phyloP scores from a whole-genome alignment of 2,113 vertebrate genomes.

The Rostratula benghalensis region DNA sequence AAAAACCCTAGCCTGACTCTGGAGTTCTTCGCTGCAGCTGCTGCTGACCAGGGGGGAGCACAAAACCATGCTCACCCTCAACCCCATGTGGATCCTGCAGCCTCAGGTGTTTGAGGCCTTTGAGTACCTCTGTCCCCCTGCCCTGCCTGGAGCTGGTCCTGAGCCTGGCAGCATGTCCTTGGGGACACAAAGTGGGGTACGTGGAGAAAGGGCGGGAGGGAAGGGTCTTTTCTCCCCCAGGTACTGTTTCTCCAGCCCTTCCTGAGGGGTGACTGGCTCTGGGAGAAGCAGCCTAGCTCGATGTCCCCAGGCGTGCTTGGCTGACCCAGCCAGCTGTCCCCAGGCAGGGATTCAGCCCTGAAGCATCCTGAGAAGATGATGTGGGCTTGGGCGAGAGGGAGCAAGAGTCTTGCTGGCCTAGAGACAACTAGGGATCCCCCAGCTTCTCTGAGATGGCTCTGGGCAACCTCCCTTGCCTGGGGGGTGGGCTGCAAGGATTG shows the following conservation, averaged over 20 bases:
- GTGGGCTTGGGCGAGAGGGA: too few relatives aligned
- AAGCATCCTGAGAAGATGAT: too few relatives aligned
- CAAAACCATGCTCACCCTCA: neutral
- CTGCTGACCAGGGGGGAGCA: neutral
- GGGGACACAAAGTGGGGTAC: neutral
- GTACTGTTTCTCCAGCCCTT: neutral
- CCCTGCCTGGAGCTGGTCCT: neutral
- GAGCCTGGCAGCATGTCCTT: rapidly evolving
- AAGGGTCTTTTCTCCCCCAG: too few relatives aligned
- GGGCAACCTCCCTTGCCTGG: too few relatives aligned
- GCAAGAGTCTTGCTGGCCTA: too few relatives aligned
- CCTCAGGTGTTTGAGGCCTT: neutral
- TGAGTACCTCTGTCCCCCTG: neutral
- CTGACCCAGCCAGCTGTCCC: too few relatives aligned
- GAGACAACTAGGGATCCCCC: too few relatives aligned
- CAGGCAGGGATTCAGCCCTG: too few relatives aligned
- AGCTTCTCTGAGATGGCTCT: too few relatives aligned
- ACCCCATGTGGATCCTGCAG: neutral
- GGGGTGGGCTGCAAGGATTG: too few relatives aligned
- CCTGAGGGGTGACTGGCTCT: neutral
- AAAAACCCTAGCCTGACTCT: neutral
- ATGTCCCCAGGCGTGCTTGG: too few relatives aligned
- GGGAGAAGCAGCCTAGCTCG: neutral
- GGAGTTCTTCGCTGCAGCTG: neutral
- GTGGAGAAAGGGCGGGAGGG: neutral